Evolutionary conservation across 2,888 invertebrate species (phyloP).

Genomic region (Entomobrya multifasciata): DNA sequence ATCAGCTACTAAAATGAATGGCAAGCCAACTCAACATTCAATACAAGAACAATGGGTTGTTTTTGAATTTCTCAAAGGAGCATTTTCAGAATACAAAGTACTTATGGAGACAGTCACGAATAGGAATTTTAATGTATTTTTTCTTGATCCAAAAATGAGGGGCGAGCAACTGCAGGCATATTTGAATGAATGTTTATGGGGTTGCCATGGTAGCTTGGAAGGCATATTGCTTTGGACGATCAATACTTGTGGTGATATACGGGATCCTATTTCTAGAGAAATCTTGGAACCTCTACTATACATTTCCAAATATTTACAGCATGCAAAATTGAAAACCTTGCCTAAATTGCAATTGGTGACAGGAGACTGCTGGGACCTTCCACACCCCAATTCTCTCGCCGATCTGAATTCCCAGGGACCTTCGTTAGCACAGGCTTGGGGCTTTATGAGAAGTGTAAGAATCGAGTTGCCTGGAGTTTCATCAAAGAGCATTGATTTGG

Average conservation of each 20-base stretch:
- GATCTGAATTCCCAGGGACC: too few species aligned
- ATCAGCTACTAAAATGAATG: background rate
- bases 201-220: slow-evolving; percentile 14
- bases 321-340: background rate
- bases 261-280: background rate
- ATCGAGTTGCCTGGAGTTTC: slow-evolving; percentile 28
- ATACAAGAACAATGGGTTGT: too few species aligned
- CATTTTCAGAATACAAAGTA: too few species aligned
- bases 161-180: background rate
- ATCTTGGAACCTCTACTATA: slow-evolving; percentile 43
- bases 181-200: background rate
- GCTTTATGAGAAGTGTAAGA: slow-evolving; percentile 35
- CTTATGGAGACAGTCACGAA: background rate
- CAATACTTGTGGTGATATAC: background rate
- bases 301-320: background rate
- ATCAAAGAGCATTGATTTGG: slow-evolving; percentile 47
- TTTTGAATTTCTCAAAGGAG: too few species aligned
- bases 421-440: slow-evolving; percentile 31
- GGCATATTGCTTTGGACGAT: slow-evolving; percentile 13
- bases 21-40: too few species aligned
- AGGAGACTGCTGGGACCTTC: background rate
- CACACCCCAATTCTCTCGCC: too few species aligned
- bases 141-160: too few species aligned
- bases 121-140: too few species aligned
- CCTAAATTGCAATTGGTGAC: slow-evolving; percentile 50